Base-by-base conservation (phyloP, 2,888 invertebrate species). In the Xiphydria camelus region DNA sequence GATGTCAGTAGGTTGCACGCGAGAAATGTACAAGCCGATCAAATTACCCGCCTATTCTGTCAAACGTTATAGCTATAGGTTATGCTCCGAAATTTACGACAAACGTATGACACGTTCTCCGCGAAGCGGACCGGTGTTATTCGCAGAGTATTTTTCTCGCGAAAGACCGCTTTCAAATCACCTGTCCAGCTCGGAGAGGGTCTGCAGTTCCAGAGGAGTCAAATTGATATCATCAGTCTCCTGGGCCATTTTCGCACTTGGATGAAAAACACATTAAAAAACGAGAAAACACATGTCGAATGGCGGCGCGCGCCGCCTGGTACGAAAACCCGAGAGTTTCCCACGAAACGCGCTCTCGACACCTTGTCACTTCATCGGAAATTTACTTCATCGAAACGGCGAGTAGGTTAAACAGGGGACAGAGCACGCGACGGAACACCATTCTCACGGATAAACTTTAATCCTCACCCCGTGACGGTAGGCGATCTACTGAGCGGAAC, bases 101-200 rank as follows among this genome's bases (percentile, higher is more conserved):
- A 9, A 21, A 12, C 3, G 10, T 7, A 36, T 36, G 12, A 21
- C 10, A 17, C 9, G 9, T 14, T 29, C 2, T 4, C 12, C 6
- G 5, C 6, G 15, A 29, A 0, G 9, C 6, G 6, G 15, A 29
- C 29, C 4, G 12, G 3, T 14, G 15, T 12, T 29, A 29, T 15
- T 34, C 5, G 3, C 4, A 34, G 9, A 9, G 6, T 5, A 3
- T 12, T 10, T 26, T 2, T 4, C 4, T 3, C 12, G 15, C 25
- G n/a, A 29, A 31, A 9, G 9, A 9, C 9, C 9, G 4, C 51
- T 40, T 37, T 35, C 38, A 26, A 42, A 41, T 64, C 79, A 90
- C 92, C 92, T 91, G 81, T 93, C 91, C 76, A 92, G 83, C 75
- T 91, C 91, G 45, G 91, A 89, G 65, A 93, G 82, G 74, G 89